Evolutionary conservation across 2,113 vertebrate genomes (phyloP).

Genomic region (Phrynocephalus versicolor): DNA sequence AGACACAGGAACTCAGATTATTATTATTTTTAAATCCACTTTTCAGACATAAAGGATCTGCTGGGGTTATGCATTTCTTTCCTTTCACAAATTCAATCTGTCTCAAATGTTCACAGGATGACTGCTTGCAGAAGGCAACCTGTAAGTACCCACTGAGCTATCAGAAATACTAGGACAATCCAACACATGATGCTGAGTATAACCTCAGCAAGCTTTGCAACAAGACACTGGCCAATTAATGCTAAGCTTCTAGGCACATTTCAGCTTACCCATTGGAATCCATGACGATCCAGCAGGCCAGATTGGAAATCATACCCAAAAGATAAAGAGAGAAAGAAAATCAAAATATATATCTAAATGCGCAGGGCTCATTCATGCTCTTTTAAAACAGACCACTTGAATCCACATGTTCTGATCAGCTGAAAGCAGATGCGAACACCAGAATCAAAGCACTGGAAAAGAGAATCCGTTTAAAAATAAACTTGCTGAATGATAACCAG

Average conservation of each 20-base stretch:
- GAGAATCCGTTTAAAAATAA: background rate
- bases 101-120: too few relatives aligned
- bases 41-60: too few relatives aligned
- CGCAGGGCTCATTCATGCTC: background rate
- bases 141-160: too few relatives aligned
- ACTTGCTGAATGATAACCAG: too few relatives aligned
- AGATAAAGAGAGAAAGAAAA: constrained; percentile 40
- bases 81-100: too few relatives aligned
- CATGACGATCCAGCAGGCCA: constrained; percentile 27
- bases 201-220: too few relatives aligned
- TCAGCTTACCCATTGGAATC: constrained; percentile 42
- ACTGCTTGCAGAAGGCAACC: too few relatives aligned
- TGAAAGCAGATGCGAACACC: background rate
- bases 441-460: background rate
- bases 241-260: background rate
- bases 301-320: background rate
- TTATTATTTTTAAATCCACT: too few relatives aligned
- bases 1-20: too few relatives aligned
- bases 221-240: too few relatives aligned
- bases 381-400: background rate
- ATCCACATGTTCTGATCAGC: background rate
- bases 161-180: too few relatives aligned
- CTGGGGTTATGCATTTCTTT: too few relatives aligned
- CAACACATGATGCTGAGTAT: background rate
- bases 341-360: constrained; percentile 2